Base-by-base conservation (phyloP, 2,888 invertebrate genomes). In the Agrotis exclamationis region DNA sequence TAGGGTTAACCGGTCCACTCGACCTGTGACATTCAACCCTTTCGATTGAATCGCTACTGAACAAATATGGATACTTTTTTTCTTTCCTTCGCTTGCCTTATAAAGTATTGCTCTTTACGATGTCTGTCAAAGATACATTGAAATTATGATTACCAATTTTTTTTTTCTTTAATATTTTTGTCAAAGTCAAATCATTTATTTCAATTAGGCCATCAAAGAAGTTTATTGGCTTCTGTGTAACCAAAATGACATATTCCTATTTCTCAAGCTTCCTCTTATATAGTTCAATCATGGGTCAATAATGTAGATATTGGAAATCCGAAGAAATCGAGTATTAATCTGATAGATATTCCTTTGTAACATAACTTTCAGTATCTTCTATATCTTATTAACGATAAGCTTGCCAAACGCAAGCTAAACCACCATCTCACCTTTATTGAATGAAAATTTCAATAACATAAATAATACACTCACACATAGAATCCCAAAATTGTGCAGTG, bases 21-120 rank as follows among this genome's bases (percentile, higher is more conserved):
- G 78, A 81, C 85, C 85, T 82, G 74, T 62, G 76, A 76, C 83
- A 71, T 78, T 74, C 76, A 79, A 82, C 84, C 81, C 69, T 84
- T 67, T 62, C 76, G 71, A 85, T 83, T 85, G 82, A 67, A 76
- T 76, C 78, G 73, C 77, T 76, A 76, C 79, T 79, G 77, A 79
- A 76, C 72, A 83, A 85, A 85, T 83, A 82, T 76, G 70, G 76
- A 83, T 83, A 81, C n/a, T 79, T 75, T 80, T 83, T 56, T 56
- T 54, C 54, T 79, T 64, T 39, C 70, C 51, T 74, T 67, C 57
- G 58, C 53, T 50, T 76, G 71, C 76, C 74, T 68, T 79, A 74
- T 79, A 81, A 79, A 79, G 68, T 80, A 74, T 78, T 81, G 74
- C 74, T 78, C 74, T 76, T 81, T 77, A 79, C 67, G 69, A 79